Percentiles rank a stretch among this genome's conserved stretches.
phyloP scores from a whole-genome alignment of 2,113 vertebrate species.

The Peromyscus leucopus region DNA sequence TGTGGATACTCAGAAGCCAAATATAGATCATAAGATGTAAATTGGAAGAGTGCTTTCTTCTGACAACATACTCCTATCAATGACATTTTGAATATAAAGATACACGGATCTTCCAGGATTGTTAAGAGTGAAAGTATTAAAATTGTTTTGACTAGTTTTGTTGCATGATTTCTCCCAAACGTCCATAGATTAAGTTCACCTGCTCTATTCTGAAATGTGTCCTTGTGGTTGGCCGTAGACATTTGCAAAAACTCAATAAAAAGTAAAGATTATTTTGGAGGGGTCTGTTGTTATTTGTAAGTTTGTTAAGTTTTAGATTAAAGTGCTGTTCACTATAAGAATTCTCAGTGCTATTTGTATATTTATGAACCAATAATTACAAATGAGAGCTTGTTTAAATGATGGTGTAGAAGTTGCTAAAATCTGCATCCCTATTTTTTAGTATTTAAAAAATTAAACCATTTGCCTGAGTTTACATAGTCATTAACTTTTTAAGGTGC shows the following conservation, averaged over 20 bases:
- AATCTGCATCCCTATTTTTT: neutral
- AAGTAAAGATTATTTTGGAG: neutral
- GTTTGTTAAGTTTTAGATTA: neutral
- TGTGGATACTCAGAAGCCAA: conserved; percentile 47
- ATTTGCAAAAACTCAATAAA: neutral
- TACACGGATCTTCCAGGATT: neutral
- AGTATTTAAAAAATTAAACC: neutral
- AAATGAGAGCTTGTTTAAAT: neutral
- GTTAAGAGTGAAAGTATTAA: neutral
- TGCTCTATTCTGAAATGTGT: neutral
- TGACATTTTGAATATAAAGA: conserved; percentile 20
- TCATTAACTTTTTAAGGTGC: neutral
- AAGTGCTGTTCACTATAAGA: neutral
- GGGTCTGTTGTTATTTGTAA: neutral
- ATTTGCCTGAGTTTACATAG: neutral
- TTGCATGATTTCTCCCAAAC: neutral
- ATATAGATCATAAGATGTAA: conserved; percentile 64
- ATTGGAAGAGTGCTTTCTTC: neutral
- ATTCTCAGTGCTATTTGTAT: neutral
- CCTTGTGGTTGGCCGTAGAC: neutral
- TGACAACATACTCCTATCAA: conserved; percentile 33
- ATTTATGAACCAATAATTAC: neutral
- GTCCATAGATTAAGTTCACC: neutral
- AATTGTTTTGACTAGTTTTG: conserved; percentile 1
- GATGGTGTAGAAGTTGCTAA: neutral